Evolutionary conservation across 2,888 invertebrate genomes (phyloP), one percentile per base, ranked within the genome.

Genomic region (Microdon myrmicae): DNA sequence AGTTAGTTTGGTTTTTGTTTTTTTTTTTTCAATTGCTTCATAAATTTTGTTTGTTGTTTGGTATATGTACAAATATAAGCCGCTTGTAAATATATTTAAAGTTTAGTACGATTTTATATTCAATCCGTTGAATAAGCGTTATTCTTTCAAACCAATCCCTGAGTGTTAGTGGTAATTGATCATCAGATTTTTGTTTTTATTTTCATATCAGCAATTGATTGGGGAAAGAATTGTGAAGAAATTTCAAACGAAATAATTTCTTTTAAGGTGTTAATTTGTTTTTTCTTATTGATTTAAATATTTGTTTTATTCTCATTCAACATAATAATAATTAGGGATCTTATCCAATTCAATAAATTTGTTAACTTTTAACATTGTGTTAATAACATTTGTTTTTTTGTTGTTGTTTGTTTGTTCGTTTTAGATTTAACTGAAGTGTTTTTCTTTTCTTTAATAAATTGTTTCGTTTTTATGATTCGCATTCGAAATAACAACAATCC

Each of bases 81-180:
- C 45, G 58, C 31, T 53, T 59, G 53, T 47, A 59, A 53, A 59
- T 59, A 59, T 41, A 48, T 53, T 44, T 43, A 13, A 17, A 14
- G 14, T 16, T 39, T 5, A 14, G n/a, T 20, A 20, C 17, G 23
- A 10, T 44, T 37, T 60, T 25, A 23, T 48, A 29, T 44, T 55
- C 22, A 38, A 19, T 51, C 38, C 22, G 37, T 48, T 47, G 39
- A 53, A 34, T 44, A 25, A 43, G 41, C 59, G 35, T 60, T 38
- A 13, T 34, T 59, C 22, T 39, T 16, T 35, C 19, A 47, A 56
- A 58, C 47, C 64, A 58, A 64, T 64, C 64, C 64, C 64, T 64
- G 64, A 64, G 64, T 64, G 47, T 51, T 64, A 49, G 16, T 64
- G 64, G 64, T 53, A 64, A 64, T 64, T 58, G 64, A 64, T 58